Conservation (phyloP, 2,797 vertebrate genomes). For the Danio aesculapii region DNA sequence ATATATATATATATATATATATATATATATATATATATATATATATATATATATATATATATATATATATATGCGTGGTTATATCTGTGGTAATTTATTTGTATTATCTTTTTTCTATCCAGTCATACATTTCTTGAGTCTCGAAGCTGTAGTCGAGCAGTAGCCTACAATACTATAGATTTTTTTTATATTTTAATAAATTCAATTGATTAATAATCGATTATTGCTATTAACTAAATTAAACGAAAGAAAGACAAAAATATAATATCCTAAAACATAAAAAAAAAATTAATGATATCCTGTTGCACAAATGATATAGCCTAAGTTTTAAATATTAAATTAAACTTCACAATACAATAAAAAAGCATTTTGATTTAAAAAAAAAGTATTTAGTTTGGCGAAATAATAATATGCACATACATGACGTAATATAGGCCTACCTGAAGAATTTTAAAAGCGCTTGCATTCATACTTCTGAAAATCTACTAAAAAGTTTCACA, state of each 20-base stretch:
- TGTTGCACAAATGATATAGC: too few relatives aligned
- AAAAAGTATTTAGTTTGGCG: too few relatives aligned
- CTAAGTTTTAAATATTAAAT: too few relatives aligned
- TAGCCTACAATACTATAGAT: neutral
- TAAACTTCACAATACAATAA: too few relatives aligned
- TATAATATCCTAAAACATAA: neutral
- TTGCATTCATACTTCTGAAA: neutral
- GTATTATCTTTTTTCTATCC: neutral
- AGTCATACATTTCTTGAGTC: neutral
- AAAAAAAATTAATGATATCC: too few relatives aligned
- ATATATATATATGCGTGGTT: neutral
- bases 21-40: too few relatives aligned
- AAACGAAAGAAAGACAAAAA: neutral
- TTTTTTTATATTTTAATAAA: neutral
- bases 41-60: too few relatives aligned
- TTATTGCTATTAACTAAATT: neutral
- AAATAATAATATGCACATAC: too few relatives aligned
- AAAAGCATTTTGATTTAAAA: too few relatives aligned
- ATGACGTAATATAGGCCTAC: too few relatives aligned
- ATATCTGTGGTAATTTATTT: neutral
- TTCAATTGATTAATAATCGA: neutral
- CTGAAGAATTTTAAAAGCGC: neutral
- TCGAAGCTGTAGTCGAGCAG: neutral
- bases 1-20: too few relatives aligned
- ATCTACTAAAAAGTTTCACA: neutral